Conservation (phyloP, 2,113 vertebrate genomes). For the Osmerus mordax region DNA sequence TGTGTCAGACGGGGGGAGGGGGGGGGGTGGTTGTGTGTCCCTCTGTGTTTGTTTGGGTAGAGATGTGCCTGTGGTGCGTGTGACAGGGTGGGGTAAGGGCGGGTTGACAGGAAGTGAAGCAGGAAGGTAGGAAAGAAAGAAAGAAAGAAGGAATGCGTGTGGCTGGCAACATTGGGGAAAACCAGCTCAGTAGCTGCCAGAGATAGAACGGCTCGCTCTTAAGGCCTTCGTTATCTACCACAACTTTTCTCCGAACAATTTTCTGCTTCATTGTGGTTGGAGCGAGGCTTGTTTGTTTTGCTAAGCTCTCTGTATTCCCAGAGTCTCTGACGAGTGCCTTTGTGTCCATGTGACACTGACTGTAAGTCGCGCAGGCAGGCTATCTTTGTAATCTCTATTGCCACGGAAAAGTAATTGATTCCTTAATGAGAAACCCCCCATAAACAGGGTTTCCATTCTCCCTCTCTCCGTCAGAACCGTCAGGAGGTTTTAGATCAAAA, state of each 20-base stretch:
- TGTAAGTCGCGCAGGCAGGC: slow-evolving; percentile 31
- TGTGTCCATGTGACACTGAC: slow-evolving; percentile 41
- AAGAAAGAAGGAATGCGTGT: slow-evolving; percentile 19
- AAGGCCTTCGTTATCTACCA: slow-evolving; percentile 60
- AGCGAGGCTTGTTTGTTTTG: slow-evolving; percentile 65
- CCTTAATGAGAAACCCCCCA: slow-evolving; percentile 24
- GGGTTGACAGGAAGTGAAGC: background rate
- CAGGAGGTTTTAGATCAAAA: slow-evolving; percentile 32
- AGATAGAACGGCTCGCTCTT: slow-evolving; percentile 30
- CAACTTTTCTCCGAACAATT: slow-evolving; percentile 57
- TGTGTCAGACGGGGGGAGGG: no score
- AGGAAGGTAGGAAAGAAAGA: background rate
- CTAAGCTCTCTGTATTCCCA: slow-evolving; percentile 54
- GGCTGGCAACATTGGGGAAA: slow-evolving; percentile 23
- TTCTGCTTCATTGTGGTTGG: slow-evolving; percentile 69
- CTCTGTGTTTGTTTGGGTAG: no score
- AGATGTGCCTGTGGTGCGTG: no score
- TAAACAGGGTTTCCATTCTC: slow-evolving; percentile 39
- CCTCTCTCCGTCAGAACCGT: no score
- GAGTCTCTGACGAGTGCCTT: slow-evolving; percentile 46
- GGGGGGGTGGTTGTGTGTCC: no score
- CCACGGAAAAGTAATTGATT: slow-evolving; percentile 42
- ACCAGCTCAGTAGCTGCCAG: slow-evolving; percentile 14
- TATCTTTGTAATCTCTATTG: slow-evolving; percentile 43
- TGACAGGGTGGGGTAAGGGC: background rate